Evolutionary conservation across 2,797 vertebrate genomes (phyloP), one percentile per base, ranked within the genome.

Genomic region (Neosilurus hyrtlii): DNA sequence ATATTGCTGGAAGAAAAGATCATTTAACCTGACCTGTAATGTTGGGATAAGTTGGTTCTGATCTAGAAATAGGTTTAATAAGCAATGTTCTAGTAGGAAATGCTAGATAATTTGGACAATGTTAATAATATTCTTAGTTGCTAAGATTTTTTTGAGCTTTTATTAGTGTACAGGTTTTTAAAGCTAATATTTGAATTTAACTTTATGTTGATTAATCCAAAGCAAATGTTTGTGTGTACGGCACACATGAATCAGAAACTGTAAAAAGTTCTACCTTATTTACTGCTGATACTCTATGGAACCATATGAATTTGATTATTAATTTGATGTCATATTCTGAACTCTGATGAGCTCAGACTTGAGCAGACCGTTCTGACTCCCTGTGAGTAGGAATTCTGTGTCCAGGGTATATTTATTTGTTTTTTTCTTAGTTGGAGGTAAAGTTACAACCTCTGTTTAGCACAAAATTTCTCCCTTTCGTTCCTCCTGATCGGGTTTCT

Each of bases 401-500:
- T 75, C 20, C 9, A 59, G 10, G 7, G 51, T 14, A 8, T 72
- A 7, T 72, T 51, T 61, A 7, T 59, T 56, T 16, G 12, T 56
- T 20, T 35, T 56, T 9, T 14, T 37, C 6, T 0, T 1, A 6
- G 9, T 49, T 62, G 37, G 16, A 51, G 6, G 37, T 63, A 26
- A 37, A 78, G 26, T 3, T 56, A 74, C 4, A 3, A 74, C 9
- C 30, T 14, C 30, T 37, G 37, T 11, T 37, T 0, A 76, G n/a
- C 63, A 61, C 75, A 49, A 49, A 12, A 24, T 77, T 22, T 63
- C 37, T 26, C 59, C 24, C 9, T 26, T 78, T 51, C n/a, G 51
- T 12, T 52, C 37, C 37, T 77, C 37, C 22, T 77, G n/a, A 26
- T 63, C 22, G 16, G 43, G 15, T 63, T 78, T 78, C 75, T 77